A percentile compares a stretch with the other conserved stretches of the same genome.
phyloP scores from a whole-genome alignment of 1,140 invertebrate species.

The Eupeodes corollae region DNA sequence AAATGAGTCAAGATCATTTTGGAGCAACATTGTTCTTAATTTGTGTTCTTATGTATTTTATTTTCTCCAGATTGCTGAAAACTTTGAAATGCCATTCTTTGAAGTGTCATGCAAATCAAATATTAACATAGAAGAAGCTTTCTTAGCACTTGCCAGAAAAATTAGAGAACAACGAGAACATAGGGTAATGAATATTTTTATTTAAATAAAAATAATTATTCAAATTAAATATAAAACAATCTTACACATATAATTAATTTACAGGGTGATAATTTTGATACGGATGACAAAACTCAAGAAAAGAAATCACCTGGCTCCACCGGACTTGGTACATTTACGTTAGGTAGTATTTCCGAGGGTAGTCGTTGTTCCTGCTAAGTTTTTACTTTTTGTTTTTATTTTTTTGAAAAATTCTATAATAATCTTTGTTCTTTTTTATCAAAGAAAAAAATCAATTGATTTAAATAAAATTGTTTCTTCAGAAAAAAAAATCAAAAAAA shows the following conservation, averaged over 20 bases:
- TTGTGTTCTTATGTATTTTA: slow-evolving; percentile 4
- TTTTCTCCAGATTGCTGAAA: slow-evolving; percentile 64
- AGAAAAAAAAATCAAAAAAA: too few relatives aligned
- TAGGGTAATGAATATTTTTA: slow-evolving; percentile 43
- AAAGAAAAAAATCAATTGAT: too few relatives aligned
- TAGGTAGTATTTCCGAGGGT: slow-evolving; percentile 30
- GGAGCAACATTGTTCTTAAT: background rate
- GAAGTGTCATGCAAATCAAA: slow-evolving; percentile 86
- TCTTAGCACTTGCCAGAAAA: slow-evolving; percentile 67
- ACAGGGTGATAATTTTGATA: slow-evolving; percentile 36
- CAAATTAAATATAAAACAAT: background rate
- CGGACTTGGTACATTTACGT: slow-evolving; percentile 33
- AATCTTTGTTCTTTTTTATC: too few relatives aligned
- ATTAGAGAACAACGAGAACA: slow-evolving; percentile 67
- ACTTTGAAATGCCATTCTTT: slow-evolving; percentile 85
- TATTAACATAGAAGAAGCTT: slow-evolving; percentile 79
- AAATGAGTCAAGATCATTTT: background rate
- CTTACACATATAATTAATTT: slow-evolving; percentile 1
- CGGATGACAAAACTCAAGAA: slow-evolving; percentile 30
- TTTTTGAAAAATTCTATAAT: too few relatives aligned
- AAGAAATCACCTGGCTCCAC: slow-evolving; percentile 37
- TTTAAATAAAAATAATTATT: background rate
- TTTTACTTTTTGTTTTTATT: background rate
- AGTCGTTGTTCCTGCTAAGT: slow-evolving; percentile 35
- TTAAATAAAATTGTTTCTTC: too few relatives aligned